These are phyloP conservation scores for Mobula hypostoma DNA, from an alignment of 2,113 vertebrate species.

Conservation along the genomic window DNA sequence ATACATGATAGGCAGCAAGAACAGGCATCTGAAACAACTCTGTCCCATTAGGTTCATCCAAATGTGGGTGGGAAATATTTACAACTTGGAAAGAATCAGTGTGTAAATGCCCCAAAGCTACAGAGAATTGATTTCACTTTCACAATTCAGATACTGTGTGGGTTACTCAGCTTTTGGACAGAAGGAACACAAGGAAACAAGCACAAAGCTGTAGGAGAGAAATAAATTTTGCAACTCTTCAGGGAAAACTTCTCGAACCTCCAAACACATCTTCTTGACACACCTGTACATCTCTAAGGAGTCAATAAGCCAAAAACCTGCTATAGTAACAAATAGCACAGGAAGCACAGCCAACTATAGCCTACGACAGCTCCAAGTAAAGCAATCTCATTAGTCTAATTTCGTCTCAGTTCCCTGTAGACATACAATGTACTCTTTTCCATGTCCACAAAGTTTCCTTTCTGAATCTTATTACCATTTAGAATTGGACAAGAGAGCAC, in stretches of 20 bases:
- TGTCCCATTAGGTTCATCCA: neutral
- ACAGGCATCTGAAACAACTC: neutral
- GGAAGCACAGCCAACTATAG: too few species aligned
- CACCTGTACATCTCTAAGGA: neutral
- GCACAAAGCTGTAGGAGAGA: neutral
- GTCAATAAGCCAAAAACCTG: neutral
- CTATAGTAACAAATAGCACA: too few species aligned
- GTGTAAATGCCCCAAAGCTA: neutral
- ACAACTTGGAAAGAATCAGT: neutral
- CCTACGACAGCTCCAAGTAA: too few species aligned
- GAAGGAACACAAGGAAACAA: neutral
- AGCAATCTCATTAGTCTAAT: too few species aligned
- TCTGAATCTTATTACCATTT: too few species aligned
- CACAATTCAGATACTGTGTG: neutral
- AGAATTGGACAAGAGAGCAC: neutral
- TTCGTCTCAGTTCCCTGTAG: too few species aligned
- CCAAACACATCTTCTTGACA: neutral
- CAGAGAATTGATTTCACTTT: neutral
- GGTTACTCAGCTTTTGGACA: neutral
- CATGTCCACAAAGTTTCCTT: too few species aligned
- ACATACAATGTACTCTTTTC: too few species aligned
- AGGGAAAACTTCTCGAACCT: neutral
- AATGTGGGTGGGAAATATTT: neutral
- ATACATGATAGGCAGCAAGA: neutral
- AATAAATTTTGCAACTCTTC: neutral